Percentiles rank a stretch among this genome's conserved stretches.
Conservation (phyloP, 2,888 invertebrate genomes). For the Limnephilus marmoratus region DNA sequence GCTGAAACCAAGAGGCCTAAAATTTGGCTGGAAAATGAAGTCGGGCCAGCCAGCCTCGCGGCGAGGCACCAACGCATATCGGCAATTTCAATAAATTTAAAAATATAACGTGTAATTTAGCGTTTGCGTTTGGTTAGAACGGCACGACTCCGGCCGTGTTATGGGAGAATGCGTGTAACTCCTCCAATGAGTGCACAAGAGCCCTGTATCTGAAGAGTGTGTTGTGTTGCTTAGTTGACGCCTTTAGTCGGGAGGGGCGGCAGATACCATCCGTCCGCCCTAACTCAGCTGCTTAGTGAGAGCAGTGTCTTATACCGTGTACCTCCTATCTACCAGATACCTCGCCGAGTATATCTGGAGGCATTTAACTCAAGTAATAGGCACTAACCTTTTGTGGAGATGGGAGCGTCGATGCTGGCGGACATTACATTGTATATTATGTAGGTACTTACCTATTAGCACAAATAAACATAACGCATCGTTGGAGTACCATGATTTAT, state of each 20-base stretch:
- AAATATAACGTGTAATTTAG: conserved; percentile 58
- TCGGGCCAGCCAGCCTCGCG: conserved; percentile 27
- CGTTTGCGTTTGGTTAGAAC: conserved; percentile 43
- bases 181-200: conserved; percentile 28
- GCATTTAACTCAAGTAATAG: conserved; percentile 2
- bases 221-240: conserved; percentile 33
- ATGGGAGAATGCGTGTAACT: conserved; percentile 25
- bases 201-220: conserved; percentile 6
- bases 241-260: conserved; percentile 50
- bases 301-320: background rate
- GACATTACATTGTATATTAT: background rate
- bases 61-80: conserved; percentile 29
- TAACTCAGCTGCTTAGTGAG: conserved; percentile 29
- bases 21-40: conserved; percentile 44
- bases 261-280: conserved; percentile 56
- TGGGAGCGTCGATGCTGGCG: conserved; percentile 32
- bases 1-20: conserved; percentile 31
- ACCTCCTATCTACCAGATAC: background rate
- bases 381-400: conserved; percentile 35
- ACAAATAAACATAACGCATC: background rate
- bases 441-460: background rate
- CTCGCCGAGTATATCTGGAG: background rate
- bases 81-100: conserved; percentile 58
- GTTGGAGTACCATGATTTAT: background rate
- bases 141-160: conserved; percentile 46